phyloP scores from a whole-genome alignment of 2,113 vertebrate genomes.

The Plectropomus leopardus region DNA sequence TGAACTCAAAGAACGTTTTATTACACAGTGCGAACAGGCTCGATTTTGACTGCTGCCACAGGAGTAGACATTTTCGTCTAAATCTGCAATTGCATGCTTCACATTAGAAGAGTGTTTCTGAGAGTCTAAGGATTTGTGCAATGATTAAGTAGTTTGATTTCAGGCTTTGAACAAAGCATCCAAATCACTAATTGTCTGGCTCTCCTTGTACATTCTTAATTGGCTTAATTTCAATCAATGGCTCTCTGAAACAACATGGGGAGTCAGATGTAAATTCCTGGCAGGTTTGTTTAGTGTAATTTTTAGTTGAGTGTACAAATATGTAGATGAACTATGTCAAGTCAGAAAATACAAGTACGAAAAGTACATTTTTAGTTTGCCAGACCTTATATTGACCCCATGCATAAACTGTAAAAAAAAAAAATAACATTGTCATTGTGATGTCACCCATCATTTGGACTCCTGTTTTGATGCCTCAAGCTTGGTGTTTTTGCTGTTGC shows the following conservation, averaged over 20 bases:
- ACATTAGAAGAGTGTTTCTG: not conserved
- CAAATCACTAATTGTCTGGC: slow-evolving; percentile 34
- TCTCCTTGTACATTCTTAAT: slow-evolving; percentile 45
- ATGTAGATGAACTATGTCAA: not conserved
- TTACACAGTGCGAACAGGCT: slow-evolving; percentile 7
- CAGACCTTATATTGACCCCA: too few relatives aligned
- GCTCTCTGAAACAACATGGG: slow-evolving; percentile 17
- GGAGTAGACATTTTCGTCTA: not conserved
- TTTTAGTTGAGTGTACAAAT: not conserved
- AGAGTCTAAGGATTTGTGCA: slow-evolving; percentile 42
- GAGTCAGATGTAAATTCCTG: slow-evolving; percentile 11
- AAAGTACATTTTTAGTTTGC: too few relatives aligned
- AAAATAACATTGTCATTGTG: too few relatives aligned
- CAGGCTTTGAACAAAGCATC: slow-evolving; percentile 45
- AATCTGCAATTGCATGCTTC: slow-evolving; percentile 23
- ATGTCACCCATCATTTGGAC: too few relatives aligned
- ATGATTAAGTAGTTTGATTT: slow-evolving; percentile 62
- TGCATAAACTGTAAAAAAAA: too few relatives aligned
- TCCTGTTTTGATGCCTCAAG: too few relatives aligned
- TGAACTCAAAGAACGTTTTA: slow-evolving; percentile 13
- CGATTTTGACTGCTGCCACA: not conserved
- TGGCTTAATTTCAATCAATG: slow-evolving; percentile 63
- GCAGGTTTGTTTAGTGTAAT: not conserved
- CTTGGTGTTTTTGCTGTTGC: too few relatives aligned
- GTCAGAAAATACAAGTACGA: too few relatives aligned